phyloP scores from a whole-genome alignment of 2,113 vertebrate species.

The Psittacus erithacus region DNA sequence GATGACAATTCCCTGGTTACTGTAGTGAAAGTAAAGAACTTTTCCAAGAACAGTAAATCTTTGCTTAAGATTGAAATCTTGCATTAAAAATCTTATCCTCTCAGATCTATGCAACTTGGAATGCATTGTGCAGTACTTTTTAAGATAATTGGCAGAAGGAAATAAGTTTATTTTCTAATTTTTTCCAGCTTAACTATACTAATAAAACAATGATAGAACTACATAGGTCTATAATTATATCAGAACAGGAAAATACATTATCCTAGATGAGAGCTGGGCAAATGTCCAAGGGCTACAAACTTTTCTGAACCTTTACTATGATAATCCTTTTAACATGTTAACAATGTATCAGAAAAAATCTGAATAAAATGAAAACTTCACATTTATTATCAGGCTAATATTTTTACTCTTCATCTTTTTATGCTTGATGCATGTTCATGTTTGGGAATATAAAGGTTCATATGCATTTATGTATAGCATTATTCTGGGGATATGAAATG shows the following conservation, averaged over 20 bases:
- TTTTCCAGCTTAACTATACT: background rate
- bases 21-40: background rate
- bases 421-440: rapidly evolving
- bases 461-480: background rate
- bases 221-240: background rate
- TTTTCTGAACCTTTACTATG: background rate
- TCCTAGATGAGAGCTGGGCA: background rate
- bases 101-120: background rate
- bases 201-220: background rate
- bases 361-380: background rate
- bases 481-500: background rate
- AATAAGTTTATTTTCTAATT: background rate
- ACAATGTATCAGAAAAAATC: background rate
- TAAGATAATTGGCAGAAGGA: background rate
- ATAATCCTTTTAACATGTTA: background rate
- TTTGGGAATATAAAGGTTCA: background rate
- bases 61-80: background rate
- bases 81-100: background rate
- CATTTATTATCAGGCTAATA: background rate
- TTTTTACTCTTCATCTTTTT: background rate
- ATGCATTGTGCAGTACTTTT: background rate
- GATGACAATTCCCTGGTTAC: background rate
- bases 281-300: background rate
- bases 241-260: background rate
- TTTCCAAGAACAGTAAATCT: background rate